Evolutionary conservation across 1,140 invertebrate species (phyloP).

Genomic region (Eulimnadia texana): DNA sequence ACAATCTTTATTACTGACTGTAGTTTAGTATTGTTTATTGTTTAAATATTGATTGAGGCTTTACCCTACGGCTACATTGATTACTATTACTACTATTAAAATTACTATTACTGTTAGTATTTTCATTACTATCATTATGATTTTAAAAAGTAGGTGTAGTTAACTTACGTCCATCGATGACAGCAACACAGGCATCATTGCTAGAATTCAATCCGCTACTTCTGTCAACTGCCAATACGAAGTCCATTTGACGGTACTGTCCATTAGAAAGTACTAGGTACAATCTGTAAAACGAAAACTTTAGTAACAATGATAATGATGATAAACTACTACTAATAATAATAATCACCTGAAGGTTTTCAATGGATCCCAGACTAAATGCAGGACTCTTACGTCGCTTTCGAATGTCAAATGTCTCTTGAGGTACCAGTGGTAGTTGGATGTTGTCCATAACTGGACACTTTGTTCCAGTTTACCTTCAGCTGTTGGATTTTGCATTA

Average conservation of each 20-base stretch:
- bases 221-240: conserved; percentile 42
- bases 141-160: conserved; percentile 14
- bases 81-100: too few relatives aligned
- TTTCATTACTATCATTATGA: too few relatives aligned
- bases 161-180: conserved; percentile 54
- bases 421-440: conserved; percentile 83
- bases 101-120: too few relatives aligned
- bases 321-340: background rate
- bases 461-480: conserved; percentile 20
- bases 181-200: conserved; percentile 47
- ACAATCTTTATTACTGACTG: too few relatives aligned
- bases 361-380: conserved; percentile 46
- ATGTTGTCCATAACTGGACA: conserved; percentile 61
- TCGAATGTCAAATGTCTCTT: conserved; percentile 52
- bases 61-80: too few relatives aligned
- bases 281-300: conserved; percentile 25
- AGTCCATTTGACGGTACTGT: conserved; percentile 40
- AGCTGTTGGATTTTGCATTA: conserved; percentile 25
- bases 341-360: conserved; percentile 32
- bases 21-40: too few relatives aligned
- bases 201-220: conserved; percentile 33
- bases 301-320: background rate
- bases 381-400: conserved; percentile 31
- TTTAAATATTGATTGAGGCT: too few relatives aligned
- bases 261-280: conserved; percentile 40